phyloP scores from a whole-genome alignment of 2,113 vertebrate genomes.

The Calidris pugnax region DNA sequence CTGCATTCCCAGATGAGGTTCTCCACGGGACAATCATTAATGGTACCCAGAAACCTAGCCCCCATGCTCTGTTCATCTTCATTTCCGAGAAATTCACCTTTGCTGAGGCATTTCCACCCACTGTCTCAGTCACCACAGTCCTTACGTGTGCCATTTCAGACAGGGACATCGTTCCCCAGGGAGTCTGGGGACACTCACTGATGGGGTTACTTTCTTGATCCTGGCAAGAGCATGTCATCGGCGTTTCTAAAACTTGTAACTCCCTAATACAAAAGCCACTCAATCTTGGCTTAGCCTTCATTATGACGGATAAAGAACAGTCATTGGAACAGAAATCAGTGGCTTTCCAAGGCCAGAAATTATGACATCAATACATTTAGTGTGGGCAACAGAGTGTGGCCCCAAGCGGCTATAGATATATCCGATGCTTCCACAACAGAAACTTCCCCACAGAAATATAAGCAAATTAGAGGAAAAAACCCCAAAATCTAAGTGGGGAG shows the following conservation, averaged over 20 bases:
- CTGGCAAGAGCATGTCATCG: background rate
- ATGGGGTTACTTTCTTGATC: background rate
- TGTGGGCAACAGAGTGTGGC: background rate
- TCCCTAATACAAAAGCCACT: conserved; percentile 6
- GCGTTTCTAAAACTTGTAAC: background rate
- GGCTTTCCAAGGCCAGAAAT: conserved; percentile 30
- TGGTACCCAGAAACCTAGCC: background rate
- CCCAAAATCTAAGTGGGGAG: background rate
- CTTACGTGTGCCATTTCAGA: background rate
- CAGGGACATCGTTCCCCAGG: background rate
- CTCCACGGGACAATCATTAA: background rate
- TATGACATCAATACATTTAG: conserved; percentile 14
- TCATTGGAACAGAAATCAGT: background rate
- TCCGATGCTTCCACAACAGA: background rate
- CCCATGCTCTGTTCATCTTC: background rate
- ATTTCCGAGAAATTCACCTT: background rate
- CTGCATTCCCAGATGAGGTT: background rate
- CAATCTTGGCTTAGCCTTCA: background rate
- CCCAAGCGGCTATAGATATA: background rate
- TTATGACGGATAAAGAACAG: conserved; percentile 17
- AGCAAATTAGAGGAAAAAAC: background rate
- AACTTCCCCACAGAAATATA: background rate
- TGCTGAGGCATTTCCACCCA: background rate
- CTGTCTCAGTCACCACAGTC: background rate
- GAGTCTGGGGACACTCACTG: background rate